Evolutionary conservation across 2,113 vertebrate genomes (phyloP), one percentile per base, ranked within the genome.

Genomic region (Neotragus moschatus): DNA sequence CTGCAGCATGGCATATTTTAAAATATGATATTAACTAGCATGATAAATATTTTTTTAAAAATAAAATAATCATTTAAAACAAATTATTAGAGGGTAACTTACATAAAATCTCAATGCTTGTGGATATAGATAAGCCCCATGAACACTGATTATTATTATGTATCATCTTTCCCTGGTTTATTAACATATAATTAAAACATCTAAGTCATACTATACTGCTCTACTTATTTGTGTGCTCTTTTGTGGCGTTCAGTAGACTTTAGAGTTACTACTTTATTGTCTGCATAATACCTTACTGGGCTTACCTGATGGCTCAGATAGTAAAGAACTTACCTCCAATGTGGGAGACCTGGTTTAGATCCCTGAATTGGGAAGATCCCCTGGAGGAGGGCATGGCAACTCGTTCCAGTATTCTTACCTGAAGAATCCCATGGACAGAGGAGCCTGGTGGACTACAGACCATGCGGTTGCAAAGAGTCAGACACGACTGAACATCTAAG

Each of bases 11-110:
- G 23, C 15, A 17, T 3, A 15, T 36, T 53, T 82, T 39, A 85
- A 77, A 43, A 33, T 80, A 51, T 19, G n/a, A 36, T 16, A 47
- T 60, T 11, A 85, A 33, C 36, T 73, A 39, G 5, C 66, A 39
- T 73, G 36, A 95, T 53, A 91, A 45, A 51, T n/a, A 7, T 30
- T 51, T 94, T 19, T n/a, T 91, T 53, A 94, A 80, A 21, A 49
- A 15, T 63, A 94, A 92, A 66, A 92, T 36, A 47, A 53, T 75
- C 28, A 56, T 14, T 90, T 84, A 55, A 79, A 84, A 49, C 17
- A 93, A 93, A 63, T 77, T 33, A 39, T 8, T 85, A 70, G 49
- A 86, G 33, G 15, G 15, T 36, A 53, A 82, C 49, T 60, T 30
- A 13, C 28, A 12, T 55, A 55, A 89, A 85, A 86, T 70, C 14